phyloP scores from a whole-genome alignment of 37 sponge, comb jelly and placozoan species.

The Theonella swinhoei region DNA sequence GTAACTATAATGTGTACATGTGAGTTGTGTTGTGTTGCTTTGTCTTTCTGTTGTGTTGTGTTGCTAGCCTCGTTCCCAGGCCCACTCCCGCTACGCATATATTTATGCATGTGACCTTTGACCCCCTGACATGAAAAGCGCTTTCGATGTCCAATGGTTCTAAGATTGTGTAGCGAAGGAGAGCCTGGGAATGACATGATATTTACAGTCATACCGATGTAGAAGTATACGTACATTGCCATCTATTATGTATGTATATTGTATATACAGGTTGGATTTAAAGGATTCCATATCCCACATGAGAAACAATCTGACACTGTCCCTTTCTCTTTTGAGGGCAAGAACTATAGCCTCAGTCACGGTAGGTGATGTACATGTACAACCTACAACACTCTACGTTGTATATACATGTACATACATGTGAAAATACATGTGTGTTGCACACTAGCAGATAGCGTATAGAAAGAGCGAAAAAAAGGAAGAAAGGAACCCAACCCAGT shows the following conservation, averaged over 20 bases:
- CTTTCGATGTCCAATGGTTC: too few species aligned
- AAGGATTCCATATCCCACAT: slow-evolving; percentile 74
- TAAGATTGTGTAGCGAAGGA: too few species aligned
- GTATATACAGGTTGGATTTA: slow-evolving; percentile 80
- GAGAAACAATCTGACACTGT: slow-evolving; percentile 29
- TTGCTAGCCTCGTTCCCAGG: background rate
- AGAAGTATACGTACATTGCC: background rate
- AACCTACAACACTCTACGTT: background rate
- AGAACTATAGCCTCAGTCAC: slow-evolving; percentile 72
- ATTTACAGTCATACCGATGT: background rate
- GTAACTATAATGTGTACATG: background rate
- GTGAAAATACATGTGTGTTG: too few species aligned
- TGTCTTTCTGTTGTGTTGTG: background rate
- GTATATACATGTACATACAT: too few species aligned
- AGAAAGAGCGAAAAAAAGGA: too few species aligned
- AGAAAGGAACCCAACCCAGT: too few species aligned
- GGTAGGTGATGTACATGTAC: slow-evolving; percentile 42
- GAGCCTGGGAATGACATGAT: too few species aligned
- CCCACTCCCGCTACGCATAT: too few species aligned
- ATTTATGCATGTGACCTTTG: too few species aligned
- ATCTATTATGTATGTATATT: background rate
- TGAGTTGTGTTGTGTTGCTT: too few species aligned
- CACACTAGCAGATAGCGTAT: too few species aligned
- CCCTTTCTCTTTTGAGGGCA: slow-evolving; percentile 68
- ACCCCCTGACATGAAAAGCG: too few species aligned